Evolutionary conservation across 1,140 invertebrate genomes (phyloP).

Genomic region (Drosophila lini): DNA sequence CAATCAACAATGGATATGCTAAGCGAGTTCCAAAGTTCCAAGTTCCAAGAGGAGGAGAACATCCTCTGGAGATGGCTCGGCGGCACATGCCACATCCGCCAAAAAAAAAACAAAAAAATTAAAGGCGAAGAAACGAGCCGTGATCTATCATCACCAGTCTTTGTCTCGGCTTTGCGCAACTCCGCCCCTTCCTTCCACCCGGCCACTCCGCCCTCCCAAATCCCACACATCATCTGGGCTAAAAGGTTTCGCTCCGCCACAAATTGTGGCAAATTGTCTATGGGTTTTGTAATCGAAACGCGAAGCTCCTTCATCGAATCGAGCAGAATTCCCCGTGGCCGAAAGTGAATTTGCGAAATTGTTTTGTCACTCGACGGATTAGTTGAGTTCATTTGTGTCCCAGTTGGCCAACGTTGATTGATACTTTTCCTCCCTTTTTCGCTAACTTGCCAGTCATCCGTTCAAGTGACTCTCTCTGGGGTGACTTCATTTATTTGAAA

Average conservation of each 20-base stretch:
- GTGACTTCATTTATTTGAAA: conserved; percentile 30
- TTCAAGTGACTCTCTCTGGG: conserved; percentile 51
- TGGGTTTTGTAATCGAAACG: conserved; percentile 67
- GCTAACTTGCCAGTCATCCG: conserved; percentile 46
- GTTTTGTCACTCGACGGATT: conserved; percentile 53
- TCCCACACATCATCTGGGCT: conserved; percentile 64
- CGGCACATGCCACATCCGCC: conserved; percentile 57
- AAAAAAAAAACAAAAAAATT: background rate
- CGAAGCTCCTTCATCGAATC: conserved; percentile 43
- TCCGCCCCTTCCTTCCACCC: conserved; percentile 39
- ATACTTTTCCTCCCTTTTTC: conserved; percentile 30
- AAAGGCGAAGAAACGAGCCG: conserved; percentile 21
- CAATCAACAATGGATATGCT: conserved; percentile 72
- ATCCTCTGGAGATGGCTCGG: conserved; percentile 45
- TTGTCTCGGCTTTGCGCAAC: conserved; percentile 60
- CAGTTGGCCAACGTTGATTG: conserved; percentile 22
- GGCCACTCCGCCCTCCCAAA: conserved; percentile 29
- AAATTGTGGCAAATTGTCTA: conserved; percentile 70
- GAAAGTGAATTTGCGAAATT: conserved; percentile 42
- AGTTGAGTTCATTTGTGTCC: conserved; percentile 11
- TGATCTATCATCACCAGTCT: conserved; percentile 42
- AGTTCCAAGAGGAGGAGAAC: conserved; percentile 53
- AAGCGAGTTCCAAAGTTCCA: conserved; percentile 38
- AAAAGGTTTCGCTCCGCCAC: conserved; percentile 56
- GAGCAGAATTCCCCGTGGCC: conserved; percentile 25